Base-by-base conservation (phyloP, 2,888 invertebrate genomes). In the Brenthis hecate region DNA sequence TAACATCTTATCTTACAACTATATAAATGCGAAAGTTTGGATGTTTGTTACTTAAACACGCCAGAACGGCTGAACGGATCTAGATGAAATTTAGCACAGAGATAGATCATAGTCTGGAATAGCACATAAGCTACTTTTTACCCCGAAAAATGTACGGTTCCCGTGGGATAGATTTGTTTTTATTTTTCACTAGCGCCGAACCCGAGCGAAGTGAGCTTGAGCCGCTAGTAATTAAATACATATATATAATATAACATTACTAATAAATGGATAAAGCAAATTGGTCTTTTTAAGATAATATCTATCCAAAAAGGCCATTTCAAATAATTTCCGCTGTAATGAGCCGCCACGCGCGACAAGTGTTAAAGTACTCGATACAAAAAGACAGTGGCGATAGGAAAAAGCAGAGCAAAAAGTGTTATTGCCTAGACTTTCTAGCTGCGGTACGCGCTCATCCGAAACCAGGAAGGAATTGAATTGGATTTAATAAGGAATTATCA, bases 261-360 rank as follows among this genome's bases (percentile, higher is more conserved):
- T 2, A 11, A 8, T 13, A 48, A 43, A 43, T 43, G 8, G 1
- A 43, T 36, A 1, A 36, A 36, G 8, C 1, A 32, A 32, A 32
- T 6, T 4, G 5, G 1, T 60, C 47, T 64, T 36, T 73, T 71
- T 72, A 75, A 58, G 66, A 56, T 62, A 50, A 74, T 74, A 62
- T 84, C 28, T n/a, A 43, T 56, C 8, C 55, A 61, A 50, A 36
- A 56, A 53, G 70, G 65, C 72, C 76, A 75, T 74, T 73, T 48
- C 58, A 13, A 63, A 43, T 8, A 50, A 62, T 48, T 60, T 50
- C 53, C 32, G 78, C 79, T 84, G 72, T 61, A 79, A 57, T 23
- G 54, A 72, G 60, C 70, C 73, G 73, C 72, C 73, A 85, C 81
- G 84, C 76, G 80, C 80, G 60, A 85, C 82, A 85, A 86, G 75